These are phyloP conservation scores for Brachycybe producta DNA, from an alignment of 2,888 invertebrate genomes.

Conservation along the genomic window DNA sequence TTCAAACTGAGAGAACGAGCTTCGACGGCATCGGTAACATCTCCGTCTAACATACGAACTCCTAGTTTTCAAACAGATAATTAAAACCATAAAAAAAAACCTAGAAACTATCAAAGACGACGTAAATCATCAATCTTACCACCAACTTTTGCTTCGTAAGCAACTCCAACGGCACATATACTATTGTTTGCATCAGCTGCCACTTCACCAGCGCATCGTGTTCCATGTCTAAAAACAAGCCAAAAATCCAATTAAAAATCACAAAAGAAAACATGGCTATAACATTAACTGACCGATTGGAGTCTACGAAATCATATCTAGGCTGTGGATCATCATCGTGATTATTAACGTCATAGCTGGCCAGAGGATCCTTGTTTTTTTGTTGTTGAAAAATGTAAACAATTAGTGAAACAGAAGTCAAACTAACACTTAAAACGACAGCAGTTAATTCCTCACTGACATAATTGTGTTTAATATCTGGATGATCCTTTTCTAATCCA, in stretches of 20 bases:
- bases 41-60: conserved; percentile 95
- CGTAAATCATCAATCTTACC: conserved; percentile 40
- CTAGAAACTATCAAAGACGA: neutral
- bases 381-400: too few relatives aligned
- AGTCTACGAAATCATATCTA: conserved; percentile 90
- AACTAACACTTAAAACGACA: too few relatives aligned
- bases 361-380: conserved; percentile 65
- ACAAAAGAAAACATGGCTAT: conserved; percentile 17
- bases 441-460: too few relatives aligned
- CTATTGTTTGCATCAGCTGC: conserved; percentile 94
- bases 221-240: conserved; percentile 41
- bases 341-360: conserved; percentile 93
- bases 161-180: conserved; percentile 90
- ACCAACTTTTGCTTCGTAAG: conserved; percentile 87
- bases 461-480: conserved; percentile 80
- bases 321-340: conserved; percentile 95
- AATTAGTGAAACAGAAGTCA: too few relatives aligned
- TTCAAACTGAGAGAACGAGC: conserved; percentile 85
- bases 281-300: conserved; percentile 66
- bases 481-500: conserved; percentile 90
- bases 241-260: neutral
- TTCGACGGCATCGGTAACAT: conserved; percentile 97
- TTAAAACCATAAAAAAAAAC: too few relatives aligned
- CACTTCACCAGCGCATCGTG: conserved; percentile 93
- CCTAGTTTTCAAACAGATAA: too few relatives aligned